Evolutionary conservation across 2,113 vertebrate species (phyloP), one percentile per base, ranked within the genome.

Genomic region (Vidua chalybeata): DNA sequence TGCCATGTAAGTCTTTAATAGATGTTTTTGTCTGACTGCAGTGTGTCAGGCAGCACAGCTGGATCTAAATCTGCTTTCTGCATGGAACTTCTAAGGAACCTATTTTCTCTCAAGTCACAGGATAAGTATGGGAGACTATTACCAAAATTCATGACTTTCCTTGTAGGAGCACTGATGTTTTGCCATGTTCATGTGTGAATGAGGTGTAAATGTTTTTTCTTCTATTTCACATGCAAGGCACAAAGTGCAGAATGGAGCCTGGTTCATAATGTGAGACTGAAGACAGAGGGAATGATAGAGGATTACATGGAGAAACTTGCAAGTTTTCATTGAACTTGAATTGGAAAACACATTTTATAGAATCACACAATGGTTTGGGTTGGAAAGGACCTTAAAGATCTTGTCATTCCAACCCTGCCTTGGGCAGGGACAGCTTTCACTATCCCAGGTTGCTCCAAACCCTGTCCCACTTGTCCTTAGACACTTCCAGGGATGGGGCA

Each of bases 401-500:
- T 37, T 59, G 3, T 45, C 0, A 0, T 31, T 71, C n/a, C 22
- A 63, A 0, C 12, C 16, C 7, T 83, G n/a, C 48, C 21, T 3
- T 15, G 55, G 16, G 11, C 39, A 54, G 55, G n/a, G 24, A 37
- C 52, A 69, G 3, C 21, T 71, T 56, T 37, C 27, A 28, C 18
- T 28, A 1, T 7, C 9, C 56, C 55, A 49, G 10, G 26, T 0
- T 49, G 14, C 26, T 55, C 41, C 37, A 8, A 43, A 8, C n/a
- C 17, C 26, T 3, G 4, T 62, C 33, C 41, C 21, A 1, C 22
- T 17, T 77, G 35, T 5, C 72, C 19, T 63, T 33, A 43, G 51
- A 7, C 56, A 24, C 22, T 77, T 4, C 6, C 17, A 49, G 79
- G 56, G 31, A 28, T 56, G 56, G 49, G 19, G 31, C 31, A 33